Conservation (phyloP, 2,113 vertebrate species). For the Haemorhous mexicanus region DNA sequence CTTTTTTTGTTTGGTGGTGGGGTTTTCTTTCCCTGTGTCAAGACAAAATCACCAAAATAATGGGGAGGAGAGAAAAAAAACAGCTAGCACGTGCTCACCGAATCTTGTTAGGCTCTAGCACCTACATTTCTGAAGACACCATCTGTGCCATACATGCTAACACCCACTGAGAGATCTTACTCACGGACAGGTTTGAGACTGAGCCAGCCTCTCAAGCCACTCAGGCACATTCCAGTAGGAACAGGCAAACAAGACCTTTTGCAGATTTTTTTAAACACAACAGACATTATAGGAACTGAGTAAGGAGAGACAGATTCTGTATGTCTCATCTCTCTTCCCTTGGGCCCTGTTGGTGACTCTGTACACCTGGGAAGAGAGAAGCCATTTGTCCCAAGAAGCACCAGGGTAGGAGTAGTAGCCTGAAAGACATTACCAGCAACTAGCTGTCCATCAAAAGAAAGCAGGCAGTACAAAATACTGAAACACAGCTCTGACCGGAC, state of each 20-base stretch:
- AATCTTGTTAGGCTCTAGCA: neutral
- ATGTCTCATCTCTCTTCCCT: neutral
- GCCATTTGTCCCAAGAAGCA: neutral
- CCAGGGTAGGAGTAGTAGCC: neutral
- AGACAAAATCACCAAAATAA: neutral
- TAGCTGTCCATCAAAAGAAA: neutral
- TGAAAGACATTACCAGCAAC: neutral
- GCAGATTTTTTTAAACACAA: neutral
- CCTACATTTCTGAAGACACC: neutral
- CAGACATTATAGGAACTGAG: neutral
- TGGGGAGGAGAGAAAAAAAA: neutral
- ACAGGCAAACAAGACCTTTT: neutral
- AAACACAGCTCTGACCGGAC: neutral
- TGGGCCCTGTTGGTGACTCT: neutral
- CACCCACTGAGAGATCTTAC: slow-evolving; percentile 10
- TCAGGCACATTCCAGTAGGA: neutral
- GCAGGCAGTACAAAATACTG: neutral
- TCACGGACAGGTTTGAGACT: neutral
- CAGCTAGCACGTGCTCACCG: neutral
- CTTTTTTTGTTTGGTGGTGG: neutral
- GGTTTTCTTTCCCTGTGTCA: accelerated
- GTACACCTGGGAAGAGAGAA: neutral
- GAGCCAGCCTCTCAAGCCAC: neutral
- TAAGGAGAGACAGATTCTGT: neutral
- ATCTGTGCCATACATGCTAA: neutral